A percentile compares a stretch with the other conserved stretches of the same genome.
Evolutionary conservation across 2,888 invertebrate species (phyloP).

Genomic region (Dynastes hyllus): DNA sequence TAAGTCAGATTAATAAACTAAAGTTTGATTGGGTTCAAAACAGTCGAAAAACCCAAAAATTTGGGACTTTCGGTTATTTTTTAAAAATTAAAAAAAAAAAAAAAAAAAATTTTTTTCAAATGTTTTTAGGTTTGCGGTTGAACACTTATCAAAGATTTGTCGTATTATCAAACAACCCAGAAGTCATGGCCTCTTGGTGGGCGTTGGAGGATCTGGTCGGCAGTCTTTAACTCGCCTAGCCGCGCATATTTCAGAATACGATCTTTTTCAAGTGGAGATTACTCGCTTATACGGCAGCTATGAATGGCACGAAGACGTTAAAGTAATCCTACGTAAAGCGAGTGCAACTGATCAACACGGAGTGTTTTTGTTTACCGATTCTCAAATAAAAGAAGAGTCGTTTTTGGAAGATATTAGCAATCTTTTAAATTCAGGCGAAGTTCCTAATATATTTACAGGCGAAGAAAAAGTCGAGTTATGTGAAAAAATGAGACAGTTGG

Average conservation of each 20-base stretch:
- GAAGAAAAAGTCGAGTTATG: conserved; percentile 94
- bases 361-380: conserved; percentile 93
- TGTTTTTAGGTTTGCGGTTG: conserved; percentile 87
- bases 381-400: conserved; percentile 94
- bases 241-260: conserved; percentile 95
- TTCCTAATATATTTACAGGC: conserved; percentile 89
- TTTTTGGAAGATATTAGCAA: conserved; percentile 96
- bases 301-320: conserved; percentile 96
- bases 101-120: too few species aligned
- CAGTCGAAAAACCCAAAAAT: conserved; percentile 97
- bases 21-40: too few species aligned
- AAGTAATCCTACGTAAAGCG: conserved; percentile 84
- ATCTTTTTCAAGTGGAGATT: conserved; percentile 94
- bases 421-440: conserved; percentile 93
- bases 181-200: conserved; percentile 91
- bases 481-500: conserved; percentile 94
- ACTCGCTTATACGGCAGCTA: conserved; percentile 86
- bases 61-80: conserved; percentile 86
- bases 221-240: conserved; percentile 93
- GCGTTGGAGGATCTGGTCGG: conserved; percentile 94
- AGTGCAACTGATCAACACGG: conserved; percentile 90
- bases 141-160: conserved; percentile 93
- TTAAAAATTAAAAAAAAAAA: conserved; percentile 4
- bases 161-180: conserved; percentile 94
- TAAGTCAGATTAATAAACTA: too few species aligned